Conservation (phyloP, 2,113 vertebrate species). For the Ranitomeya imitator region DNA sequence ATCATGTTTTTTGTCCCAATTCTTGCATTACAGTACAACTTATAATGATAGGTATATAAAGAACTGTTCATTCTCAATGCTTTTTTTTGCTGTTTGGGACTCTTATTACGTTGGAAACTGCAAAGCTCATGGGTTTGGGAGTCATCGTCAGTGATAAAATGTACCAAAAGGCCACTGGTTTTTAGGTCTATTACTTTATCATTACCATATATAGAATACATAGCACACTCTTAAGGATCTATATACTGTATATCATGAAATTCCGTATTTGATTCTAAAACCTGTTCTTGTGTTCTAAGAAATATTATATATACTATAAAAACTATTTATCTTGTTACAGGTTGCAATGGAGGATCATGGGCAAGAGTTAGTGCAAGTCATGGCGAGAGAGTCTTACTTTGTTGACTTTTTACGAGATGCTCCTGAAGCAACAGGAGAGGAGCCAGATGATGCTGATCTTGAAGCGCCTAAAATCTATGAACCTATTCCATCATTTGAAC, state of each 20-base stretch:
- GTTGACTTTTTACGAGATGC: slow-evolving; percentile 81
- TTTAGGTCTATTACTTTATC: background rate
- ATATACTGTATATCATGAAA: background rate
- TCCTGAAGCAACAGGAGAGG: slow-evolving; percentile 76
- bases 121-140: background rate
- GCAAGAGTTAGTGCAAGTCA: slow-evolving; percentile 64
- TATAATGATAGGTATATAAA: background rate
- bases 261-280: background rate
- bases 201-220: background rate
- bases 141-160: background rate
- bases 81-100: background rate
- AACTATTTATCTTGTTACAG: slow-evolving; percentile 60
- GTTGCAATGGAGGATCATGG: slow-evolving; percentile 74
- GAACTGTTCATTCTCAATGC: background rate
- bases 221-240: background rate
- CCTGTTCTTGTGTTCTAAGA: background rate
- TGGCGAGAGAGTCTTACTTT: slow-evolving; percentile 72
- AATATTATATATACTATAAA: background rate
- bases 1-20: background rate
- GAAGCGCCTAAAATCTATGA: slow-evolving; percentile 82
- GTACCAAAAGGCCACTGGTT: background rate
- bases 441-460: slow-evolving; percentile 73
- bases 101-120: background rate
- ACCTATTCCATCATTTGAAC: slow-evolving; percentile 74
- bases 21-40: background rate